These are phyloP conservation scores for Nephrotoma appendiculata DNA, from an alignment of 2,888 invertebrate species.

Conservation along the genomic window DNA sequence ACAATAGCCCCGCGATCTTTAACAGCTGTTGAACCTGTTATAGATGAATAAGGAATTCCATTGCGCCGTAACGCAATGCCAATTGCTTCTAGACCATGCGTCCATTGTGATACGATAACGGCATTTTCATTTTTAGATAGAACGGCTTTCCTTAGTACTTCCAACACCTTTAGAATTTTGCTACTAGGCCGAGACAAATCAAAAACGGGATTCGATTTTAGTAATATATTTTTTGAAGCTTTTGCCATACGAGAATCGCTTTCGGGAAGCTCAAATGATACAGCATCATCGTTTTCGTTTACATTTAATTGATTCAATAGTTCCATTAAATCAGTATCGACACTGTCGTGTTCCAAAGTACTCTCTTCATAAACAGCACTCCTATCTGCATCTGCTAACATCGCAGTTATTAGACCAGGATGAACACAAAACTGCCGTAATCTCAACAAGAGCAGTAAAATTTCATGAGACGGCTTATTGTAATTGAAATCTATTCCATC, in stretches of 20 bases:
- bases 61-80: constrained; percentile 41
- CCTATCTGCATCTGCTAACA: constrained; percentile 35
- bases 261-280: neutral
- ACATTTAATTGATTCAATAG: constrained; percentile 48
- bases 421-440: constrained; percentile 84
- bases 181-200: constrained; percentile 41
- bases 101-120: constrained; percentile 90
- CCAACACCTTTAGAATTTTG: constrained; percentile 47
- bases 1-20: constrained; percentile 55
- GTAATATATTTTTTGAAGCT: constrained; percentile 46
- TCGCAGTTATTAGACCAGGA: constrained; percentile 60
- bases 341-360: constrained; percentile 27
- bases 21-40: constrained; percentile 65
- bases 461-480: constrained; percentile 40
- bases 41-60: constrained; percentile 42
- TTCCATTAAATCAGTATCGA: constrained; percentile 43
- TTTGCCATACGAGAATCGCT: constrained; percentile 30
- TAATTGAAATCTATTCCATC: neutral
- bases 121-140: constrained; percentile 48
- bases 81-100: constrained; percentile 61
- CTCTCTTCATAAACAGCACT: constrained; percentile 21
- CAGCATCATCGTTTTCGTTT: constrained; percentile 19
- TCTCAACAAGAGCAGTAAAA: constrained; percentile 68
- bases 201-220: constrained; percentile 59
- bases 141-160: constrained; percentile 39